Evolutionary conservation across 2,888 invertebrate species (phyloP), one percentile per base, ranked within the genome.

Genomic region (Caenorhabditis plicata): DNA sequence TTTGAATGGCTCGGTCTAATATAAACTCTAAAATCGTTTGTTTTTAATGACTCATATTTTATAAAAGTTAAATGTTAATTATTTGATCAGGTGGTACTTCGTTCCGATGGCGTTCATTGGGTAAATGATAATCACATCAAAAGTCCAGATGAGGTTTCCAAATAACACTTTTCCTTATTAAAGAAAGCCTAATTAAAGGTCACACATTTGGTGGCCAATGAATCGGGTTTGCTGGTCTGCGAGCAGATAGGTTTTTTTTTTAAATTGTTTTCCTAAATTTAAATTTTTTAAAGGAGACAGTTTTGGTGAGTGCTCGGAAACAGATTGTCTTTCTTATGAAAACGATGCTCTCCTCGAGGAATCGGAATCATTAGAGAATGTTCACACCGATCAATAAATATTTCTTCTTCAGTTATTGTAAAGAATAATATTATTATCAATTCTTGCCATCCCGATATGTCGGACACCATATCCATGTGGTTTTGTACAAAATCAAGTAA

Each of bases 81-180:
- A 29, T 44, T n/a, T n/a, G n/a, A n/a, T 13, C 45, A 73, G 70
- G 64, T 71, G 4, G 69, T 74, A 2, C 54, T 74, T 9, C 66
- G 72, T 1, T 71, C 72, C 8, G 74, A 74, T 41, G 74, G 74
- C 11, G 71, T 74, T 9, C 74, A 74, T 33, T 74, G 74, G 74
- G 60, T 74, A 4, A 42, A 64, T 27, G 64, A 57, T 2, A 47
- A 53, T n/a, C 56, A 54, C 7, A 58, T 56, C 1, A 66, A 71
- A 46, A 68, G 68, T 33, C 74, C 72, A 0, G 74, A 74, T 56
- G 74, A 72, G 48, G 71, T 69, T 15, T 39, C 43, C 7, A 29
- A 32, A 20, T 27, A n/a, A 43, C 20, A 26, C 27, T 13, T 13
- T 13, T 5, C 4, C 5, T 20, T 17, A 20, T 22, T 13, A 23